These are phyloP conservation scores for Enteromius thamalakanensis DNA, from an alignment of 2,797 vertebrate genomes.

Conservation along the genomic window DNA sequence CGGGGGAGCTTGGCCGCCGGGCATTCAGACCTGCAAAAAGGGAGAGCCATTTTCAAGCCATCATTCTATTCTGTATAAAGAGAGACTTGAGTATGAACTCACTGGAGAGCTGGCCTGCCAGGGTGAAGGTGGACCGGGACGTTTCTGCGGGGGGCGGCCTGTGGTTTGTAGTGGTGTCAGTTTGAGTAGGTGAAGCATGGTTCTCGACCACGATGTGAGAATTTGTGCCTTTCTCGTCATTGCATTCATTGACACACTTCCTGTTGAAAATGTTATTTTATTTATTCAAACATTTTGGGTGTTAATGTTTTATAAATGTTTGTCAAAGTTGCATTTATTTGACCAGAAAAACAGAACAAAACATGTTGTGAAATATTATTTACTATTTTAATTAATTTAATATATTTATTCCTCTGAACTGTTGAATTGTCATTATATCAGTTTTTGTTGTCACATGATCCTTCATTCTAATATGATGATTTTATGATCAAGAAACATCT, in stretches of 20 bases:
- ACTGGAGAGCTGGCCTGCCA: conserved; percentile 84
- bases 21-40: conserved; percentile 81
- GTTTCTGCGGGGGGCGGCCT: conserved; percentile 78
- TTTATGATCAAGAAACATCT: neutral
- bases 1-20: conserved; percentile 82
- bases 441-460: neutral
- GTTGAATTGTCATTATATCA: neutral
- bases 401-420: neutral
- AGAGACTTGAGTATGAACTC: conserved; percentile 57
- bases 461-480: neutral
- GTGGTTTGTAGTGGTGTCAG: conserved; percentile 72
- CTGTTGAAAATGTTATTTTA: neutral
- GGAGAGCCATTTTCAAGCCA: neutral
- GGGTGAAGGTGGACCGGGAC: conserved; percentile 82
- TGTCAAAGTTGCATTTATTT: neutral
- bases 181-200: conserved; percentile 55
- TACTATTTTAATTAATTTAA: neutral
- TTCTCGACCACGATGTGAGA: conserved; percentile 71
- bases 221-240: conserved; percentile 79
- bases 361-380: neutral
- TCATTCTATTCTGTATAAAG: conserved; percentile 8
- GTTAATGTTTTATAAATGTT: neutral
- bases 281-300: neutral
- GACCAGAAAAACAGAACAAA: neutral
- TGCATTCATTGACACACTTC: conserved; percentile 75